Evolutionary conservation across 2,888 invertebrate species (phyloP).

Genomic region (Mythimna albipuncta): DNA sequence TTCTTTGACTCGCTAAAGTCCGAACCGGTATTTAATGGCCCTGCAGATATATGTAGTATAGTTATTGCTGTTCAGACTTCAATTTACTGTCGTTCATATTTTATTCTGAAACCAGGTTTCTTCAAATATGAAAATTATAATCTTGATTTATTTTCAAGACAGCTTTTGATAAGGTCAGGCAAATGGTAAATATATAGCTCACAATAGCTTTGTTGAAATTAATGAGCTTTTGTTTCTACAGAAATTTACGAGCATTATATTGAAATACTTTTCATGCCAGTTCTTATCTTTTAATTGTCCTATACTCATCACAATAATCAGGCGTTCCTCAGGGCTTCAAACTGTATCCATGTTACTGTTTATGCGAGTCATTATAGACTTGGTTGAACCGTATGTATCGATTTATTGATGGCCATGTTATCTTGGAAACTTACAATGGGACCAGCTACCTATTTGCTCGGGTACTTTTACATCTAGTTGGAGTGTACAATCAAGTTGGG

Average conservation of each 20-base stretch:
- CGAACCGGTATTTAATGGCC: neutral
- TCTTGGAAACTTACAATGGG: constrained; percentile 26
- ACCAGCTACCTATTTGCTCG: constrained; percentile 43
- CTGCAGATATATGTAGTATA: neutral
- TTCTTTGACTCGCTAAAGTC: constrained; percentile 22
- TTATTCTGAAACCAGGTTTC: neutral
- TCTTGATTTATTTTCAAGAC: neutral
- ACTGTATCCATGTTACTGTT: neutral
- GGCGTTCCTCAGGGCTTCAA: constrained; percentile 3
- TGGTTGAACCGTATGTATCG: constrained; percentile 19
- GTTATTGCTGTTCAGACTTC: neutral
- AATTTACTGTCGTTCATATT: neutral
- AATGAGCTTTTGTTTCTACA: neutral
- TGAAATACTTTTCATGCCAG: neutral
- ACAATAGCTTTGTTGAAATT: neutral
- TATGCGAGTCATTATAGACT: constrained; percentile 21
- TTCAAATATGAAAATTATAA: neutral
- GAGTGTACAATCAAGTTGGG: constrained; percentile 50
- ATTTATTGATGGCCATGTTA: constrained; percentile 24
- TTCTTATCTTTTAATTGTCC: neutral
- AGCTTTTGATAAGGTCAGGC: constrained; percentile 2
- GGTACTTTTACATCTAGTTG: constrained; percentile 36
- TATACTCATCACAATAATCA: neutral
- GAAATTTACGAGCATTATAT: neutral
- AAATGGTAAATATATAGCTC: neutral